These are phyloP conservation scores for Ailurus styani DNA, from an alignment of 2,113 vertebrate species.

Conservation along the genomic window DNA sequence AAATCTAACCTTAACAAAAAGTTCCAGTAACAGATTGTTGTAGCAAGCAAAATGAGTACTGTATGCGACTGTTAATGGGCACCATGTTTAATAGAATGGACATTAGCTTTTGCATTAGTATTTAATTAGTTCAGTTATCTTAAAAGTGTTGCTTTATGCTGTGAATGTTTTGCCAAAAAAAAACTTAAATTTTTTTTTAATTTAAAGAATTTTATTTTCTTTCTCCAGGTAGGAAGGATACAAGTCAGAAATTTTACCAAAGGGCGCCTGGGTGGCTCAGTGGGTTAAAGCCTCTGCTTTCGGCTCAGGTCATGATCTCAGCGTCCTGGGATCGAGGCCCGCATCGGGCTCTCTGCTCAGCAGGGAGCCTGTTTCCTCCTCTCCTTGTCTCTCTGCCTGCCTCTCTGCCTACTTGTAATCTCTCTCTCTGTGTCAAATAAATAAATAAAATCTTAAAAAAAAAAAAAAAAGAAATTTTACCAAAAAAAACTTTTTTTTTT, in stretches of 20 bases:
- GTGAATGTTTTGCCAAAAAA: constrained; percentile 65
- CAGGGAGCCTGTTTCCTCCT: too few species aligned
- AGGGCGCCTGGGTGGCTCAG: too few species aligned
- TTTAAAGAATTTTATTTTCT: background rate
- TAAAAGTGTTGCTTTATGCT: constrained; percentile 60
- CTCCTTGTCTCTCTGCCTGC: too few species aligned
- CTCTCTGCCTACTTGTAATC: too few species aligned
- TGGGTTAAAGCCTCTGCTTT: too few species aligned
- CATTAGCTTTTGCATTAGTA: constrained; percentile 57
- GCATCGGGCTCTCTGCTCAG: too few species aligned
- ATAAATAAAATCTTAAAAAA: background rate
- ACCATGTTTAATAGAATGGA: constrained; percentile 48
- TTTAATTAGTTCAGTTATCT: too few species aligned
- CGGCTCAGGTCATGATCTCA: too few species aligned
- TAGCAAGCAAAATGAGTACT: background rate
- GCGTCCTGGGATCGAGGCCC: too few species aligned
- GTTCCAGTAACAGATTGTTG: constrained; percentile 24
- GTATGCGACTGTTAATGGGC: constrained; percentile 49
- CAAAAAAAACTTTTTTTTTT: too few species aligned
- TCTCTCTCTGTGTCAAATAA: too few species aligned
- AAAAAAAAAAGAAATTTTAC: too few species aligned
- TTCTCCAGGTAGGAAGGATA: background rate
- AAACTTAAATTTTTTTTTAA: constrained; percentile 15
- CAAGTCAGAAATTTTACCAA: background rate
- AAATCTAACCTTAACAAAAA: background rate